Evolutionary conservation across 2,797 vertebrate genomes (phyloP), one percentile per base, ranked within the genome.

Genomic region (Corythornis leucogaster): DNA sequence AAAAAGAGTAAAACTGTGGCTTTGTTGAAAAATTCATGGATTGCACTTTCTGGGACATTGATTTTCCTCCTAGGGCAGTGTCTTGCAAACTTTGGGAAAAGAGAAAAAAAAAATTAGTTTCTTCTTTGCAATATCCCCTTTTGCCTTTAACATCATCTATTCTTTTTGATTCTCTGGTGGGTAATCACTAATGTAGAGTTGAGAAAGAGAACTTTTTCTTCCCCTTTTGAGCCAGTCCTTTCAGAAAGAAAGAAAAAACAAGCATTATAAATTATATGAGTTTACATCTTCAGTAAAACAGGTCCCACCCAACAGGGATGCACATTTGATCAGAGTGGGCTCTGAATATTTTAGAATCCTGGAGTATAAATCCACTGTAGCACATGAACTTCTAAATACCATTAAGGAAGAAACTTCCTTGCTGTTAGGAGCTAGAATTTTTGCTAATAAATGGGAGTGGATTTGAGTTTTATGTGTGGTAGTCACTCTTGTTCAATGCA

Each of bases 401-500:
- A 45, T 42, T 59, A 53, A 24, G 19, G 15, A 19, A 33, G 69
- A 66, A 25, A 11, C 7, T 43, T 46, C 24, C 30, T 61, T 61
- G 6, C 21, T 62, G 19, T 51, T 48, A 45, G 7, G 38, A 86
- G 11, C 22, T 42, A 38, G 48, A 20, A n/a, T 46, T 87, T 64
- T 75, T 91, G 62, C 33, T 80, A 42, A 33, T n/a, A 46, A 28
- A 22, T 0, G 1, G 21, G 62, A 61, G 13, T 20, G 59, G 33
- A 57, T 53, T 40, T 35, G 11, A 51, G 70, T 63, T 67, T 57
- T 35, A 12, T 9, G 16, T 64, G 30, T 17, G 38, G 31, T 4
- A 30, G 22, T 45, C 28, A 4, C n/a, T 28, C 30, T 15, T 58
- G 48, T 35, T 26, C 28, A 54, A 33, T 0, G 0, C 10, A 26